phyloP scores from a whole-genome alignment of 2,888 invertebrate genomes.

The Campoplex nolae region DNA sequence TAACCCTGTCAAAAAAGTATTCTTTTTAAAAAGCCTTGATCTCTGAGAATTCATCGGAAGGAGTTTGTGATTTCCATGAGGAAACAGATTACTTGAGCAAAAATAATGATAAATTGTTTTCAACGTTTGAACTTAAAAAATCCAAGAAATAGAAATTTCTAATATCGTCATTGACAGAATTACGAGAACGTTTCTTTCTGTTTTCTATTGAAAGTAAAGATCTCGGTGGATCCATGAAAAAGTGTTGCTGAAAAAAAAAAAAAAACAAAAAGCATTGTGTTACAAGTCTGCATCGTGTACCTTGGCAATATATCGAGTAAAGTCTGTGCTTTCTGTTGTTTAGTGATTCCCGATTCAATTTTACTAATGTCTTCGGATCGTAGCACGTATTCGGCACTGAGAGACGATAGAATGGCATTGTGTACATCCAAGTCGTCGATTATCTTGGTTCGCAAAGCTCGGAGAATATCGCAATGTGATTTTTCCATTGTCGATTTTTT shows the following conservation, averaged over 20 bases:
- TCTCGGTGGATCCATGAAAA: background rate
- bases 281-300: conserved; percentile 67
- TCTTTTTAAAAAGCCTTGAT: too few relatives aligned
- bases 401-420: conserved; percentile 77
- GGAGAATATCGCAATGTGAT: conserved; percentile 76
- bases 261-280: background rate
- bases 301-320: conserved; percentile 79
- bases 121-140: background rate
- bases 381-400: conserved; percentile 76
- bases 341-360: conserved; percentile 73
- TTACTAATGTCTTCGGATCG: conserved; percentile 74
- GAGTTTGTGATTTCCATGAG: background rate
- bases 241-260: background rate
- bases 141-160: background rate
- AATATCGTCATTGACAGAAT: background rate
- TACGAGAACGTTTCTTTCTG: background rate
- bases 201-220: background rate
- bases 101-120: background rate
- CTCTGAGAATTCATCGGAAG: too few relatives aligned
- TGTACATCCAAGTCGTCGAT: conserved; percentile 79
- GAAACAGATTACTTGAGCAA: background rate
- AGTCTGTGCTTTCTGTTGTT: conserved; percentile 73
- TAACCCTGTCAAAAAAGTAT: too few relatives aligned
- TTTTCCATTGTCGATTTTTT: conserved; percentile 75
- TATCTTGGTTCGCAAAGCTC: conserved; percentile 71